Percentiles rank a stretch among this genome's conserved stretches.
phyloP scores from a whole-genome alignment of 2,888 invertebrate species.

The Oscheius onirici region DNA sequence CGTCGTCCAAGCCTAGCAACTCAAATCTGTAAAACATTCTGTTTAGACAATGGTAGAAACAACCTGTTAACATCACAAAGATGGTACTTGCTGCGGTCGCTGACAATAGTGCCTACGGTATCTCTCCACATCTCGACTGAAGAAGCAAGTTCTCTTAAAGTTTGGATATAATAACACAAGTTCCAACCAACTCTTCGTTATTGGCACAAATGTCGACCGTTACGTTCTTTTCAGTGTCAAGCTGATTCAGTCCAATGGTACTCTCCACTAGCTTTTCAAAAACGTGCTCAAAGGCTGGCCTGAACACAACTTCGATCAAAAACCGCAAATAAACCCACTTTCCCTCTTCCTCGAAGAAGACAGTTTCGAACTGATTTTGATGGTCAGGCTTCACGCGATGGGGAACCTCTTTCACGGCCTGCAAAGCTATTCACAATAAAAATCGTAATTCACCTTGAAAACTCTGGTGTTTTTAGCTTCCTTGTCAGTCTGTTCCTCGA shows the following conservation, averaged over 20 bases:
- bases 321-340: constrained; percentile 33
- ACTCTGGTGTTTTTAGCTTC: constrained; percentile 44
- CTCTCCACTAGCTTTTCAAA: constrained; percentile 46
- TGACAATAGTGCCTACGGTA: constrained; percentile 63
- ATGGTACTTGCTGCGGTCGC: constrained; percentile 56
- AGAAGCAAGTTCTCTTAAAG: background rate
- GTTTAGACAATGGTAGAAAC: background rate
- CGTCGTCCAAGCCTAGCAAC: constrained; percentile 41
- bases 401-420: background rate
- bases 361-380: constrained; percentile 45
- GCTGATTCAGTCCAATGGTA: constrained; percentile 9
- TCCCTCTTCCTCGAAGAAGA: constrained; percentile 41
- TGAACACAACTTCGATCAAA: constrained; percentile 14
- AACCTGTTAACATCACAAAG: constrained; percentile 58
- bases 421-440: background rate
- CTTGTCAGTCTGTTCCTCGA: constrained; percentile 45
- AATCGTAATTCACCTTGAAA: constrained; percentile 43
- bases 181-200: background rate
- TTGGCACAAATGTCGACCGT: constrained; percentile 16
- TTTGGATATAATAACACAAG: background rate
- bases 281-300: constrained; percentile 48
- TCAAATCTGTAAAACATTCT: constrained; percentile 42
- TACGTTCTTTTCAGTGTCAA: constrained; percentile 18
- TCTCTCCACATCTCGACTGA: constrained; percentile 60
- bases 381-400: constrained; percentile 11